phyloP scores from a whole-genome alignment of 2,888 invertebrate genomes.

The Oligia fasciuncula region DNA sequence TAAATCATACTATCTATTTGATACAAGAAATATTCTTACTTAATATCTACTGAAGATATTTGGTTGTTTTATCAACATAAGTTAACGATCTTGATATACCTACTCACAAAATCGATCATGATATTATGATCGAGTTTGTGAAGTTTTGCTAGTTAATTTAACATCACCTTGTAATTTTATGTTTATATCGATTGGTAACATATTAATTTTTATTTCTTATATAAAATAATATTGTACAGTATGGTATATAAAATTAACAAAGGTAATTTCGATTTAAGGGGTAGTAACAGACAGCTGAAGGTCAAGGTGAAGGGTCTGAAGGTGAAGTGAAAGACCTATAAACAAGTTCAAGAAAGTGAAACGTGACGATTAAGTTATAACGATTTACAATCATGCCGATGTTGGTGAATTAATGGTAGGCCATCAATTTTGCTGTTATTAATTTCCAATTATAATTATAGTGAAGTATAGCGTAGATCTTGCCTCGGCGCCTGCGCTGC shows the following conservation, averaged over 20 bases:
- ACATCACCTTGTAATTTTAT: not conserved
- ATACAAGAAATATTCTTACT: not conserved
- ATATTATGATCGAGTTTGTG: not conserved
- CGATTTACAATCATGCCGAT: conserved; percentile 46
- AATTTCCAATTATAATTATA: conserved; percentile 69
- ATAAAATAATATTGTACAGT: not conserved
- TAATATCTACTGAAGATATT: not conserved
- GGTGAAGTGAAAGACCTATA: conserved; percentile 21
- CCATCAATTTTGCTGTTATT: conserved; percentile 63
- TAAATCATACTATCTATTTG: conserved; percentile 21
- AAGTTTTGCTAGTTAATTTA: not conserved
- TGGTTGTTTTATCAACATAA: not conserved
- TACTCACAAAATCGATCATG: not conserved
- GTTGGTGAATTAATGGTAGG: conserved; percentile 39
- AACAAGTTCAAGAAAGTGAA: conserved; percentile 47
- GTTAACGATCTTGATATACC: not conserved
- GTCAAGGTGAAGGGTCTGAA: conserved; percentile 13
- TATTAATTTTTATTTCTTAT: too few species aligned
- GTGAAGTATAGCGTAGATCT: conserved; percentile 61
- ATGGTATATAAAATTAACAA: not conserved
- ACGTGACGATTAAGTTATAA: conserved; percentile 48
- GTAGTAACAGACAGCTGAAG: conserved; percentile 4
- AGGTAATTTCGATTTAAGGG: not conserved
- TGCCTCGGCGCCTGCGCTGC: conserved; percentile 82
- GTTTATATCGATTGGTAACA: not conserved